Conservation (phyloP, 2,888 invertebrate species). For the Coelinius sp. region DNA sequence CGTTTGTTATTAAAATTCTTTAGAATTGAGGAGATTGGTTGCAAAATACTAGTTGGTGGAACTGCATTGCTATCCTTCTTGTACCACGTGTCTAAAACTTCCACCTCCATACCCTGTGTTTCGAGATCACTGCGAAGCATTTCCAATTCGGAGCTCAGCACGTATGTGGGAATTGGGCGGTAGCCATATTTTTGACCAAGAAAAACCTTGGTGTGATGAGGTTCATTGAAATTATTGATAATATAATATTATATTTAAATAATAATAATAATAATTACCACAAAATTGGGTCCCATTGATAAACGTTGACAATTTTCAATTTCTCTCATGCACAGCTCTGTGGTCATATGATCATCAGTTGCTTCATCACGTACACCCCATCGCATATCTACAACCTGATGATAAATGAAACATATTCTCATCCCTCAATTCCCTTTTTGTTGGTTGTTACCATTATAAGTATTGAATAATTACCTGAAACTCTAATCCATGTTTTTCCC, state of each 20-base stretch:
- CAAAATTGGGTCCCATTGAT: slow-evolving; percentile 98
- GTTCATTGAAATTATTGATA: not conserved
- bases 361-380: slow-evolving; percentile 99
- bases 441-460: not conserved
- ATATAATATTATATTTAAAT: no score
- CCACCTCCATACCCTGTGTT: slow-evolving; percentile 85
- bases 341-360: slow-evolving; percentile 99
- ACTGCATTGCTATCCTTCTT: slow-evolving; percentile 96
- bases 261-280: no score
- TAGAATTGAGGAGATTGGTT: slow-evolving; percentile 96
- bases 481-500: slow-evolving; percentile 97
- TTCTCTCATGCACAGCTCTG: slow-evolving; percentile 97
- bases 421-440: not conserved
- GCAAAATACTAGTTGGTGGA: slow-evolving; percentile 93
- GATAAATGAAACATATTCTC: not conserved
- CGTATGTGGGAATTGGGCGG: slow-evolving; percentile 96
- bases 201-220: slow-evolving; percentile 81
- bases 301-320: slow-evolving; percentile 97
- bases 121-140: slow-evolving; percentile 88
- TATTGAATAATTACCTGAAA: slow-evolving; percentile 84
- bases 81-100: slow-evolving; percentile 93
- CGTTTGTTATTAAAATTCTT: slow-evolving; percentile 98
- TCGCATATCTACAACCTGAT: slow-evolving; percentile 96
- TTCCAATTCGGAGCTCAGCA: slow-evolving; percentile 91
- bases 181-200: slow-evolving; percentile 99